phyloP scores from a whole-genome alignment of 2,113 vertebrate species.

The Siniperca knerii region DNA sequence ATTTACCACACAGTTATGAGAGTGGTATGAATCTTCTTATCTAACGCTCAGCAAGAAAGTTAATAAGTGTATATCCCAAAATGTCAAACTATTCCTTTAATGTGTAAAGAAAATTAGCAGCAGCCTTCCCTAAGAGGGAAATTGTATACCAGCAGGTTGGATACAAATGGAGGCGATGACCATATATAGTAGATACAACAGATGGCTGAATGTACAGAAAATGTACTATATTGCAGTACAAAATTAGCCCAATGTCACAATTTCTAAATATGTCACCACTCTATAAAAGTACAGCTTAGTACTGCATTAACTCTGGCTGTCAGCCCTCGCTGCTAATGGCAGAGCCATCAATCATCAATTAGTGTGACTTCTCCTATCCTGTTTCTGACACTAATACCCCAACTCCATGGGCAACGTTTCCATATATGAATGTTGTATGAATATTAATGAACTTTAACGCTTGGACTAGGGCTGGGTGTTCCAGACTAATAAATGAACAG shows the following conservation, averaged over 20 bases:
- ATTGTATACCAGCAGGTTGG: no score
- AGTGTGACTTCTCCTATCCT: slow-evolving; percentile 66
- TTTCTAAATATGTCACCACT: slow-evolving; percentile 30
- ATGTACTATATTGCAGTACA: background rate
- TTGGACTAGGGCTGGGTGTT: slow-evolving; percentile 68
- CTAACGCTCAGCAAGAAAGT: background rate
- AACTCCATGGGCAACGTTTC: slow-evolving; percentile 67
- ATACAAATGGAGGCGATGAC: background rate
- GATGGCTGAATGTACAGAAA: background rate
- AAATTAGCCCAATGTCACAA: slow-evolving; percentile 33
- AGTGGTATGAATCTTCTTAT: background rate
- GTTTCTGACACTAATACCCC: slow-evolving; percentile 65
- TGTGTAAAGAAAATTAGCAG: background rate
- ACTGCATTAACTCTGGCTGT: slow-evolving; percentile 55
- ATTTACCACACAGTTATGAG: background rate
- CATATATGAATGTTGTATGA: slow-evolving; percentile 73
- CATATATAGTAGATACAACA: background rate
- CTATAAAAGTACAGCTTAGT: slow-evolving; percentile 50
- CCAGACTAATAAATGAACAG: slow-evolving; percentile 79
- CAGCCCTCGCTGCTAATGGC: slow-evolving; percentile 57
- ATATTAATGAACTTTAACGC: slow-evolving; percentile 76
- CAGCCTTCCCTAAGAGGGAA: background rate
- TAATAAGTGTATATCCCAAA: background rate
- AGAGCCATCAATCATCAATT: slow-evolving; percentile 77
- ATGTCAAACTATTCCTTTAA: background rate